phyloP scores from a whole-genome alignment of 2,797 vertebrate species.

The Rhinatrema bivittatum region DNA sequence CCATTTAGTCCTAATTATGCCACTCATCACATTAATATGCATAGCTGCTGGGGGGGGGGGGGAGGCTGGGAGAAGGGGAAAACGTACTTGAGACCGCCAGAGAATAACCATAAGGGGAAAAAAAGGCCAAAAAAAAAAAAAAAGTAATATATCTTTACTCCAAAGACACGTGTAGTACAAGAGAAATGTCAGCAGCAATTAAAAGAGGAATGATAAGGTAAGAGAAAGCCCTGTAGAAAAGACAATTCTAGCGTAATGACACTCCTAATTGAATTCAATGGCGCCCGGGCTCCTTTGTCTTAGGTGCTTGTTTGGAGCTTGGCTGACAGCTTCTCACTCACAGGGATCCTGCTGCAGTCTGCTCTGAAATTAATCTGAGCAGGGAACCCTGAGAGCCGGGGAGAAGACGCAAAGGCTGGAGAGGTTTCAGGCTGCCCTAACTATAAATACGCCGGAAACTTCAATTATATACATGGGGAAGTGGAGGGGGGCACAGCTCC shows the following conservation, averaged over 20 bases:
- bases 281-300: not conserved
- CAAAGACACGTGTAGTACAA: slow-evolving; percentile 13
- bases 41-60: no score
- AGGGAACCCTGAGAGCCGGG: no score
- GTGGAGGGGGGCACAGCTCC: not conserved
- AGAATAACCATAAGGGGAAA: no score
- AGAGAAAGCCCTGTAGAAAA: slow-evolving; percentile 13
- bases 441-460: not conserved
- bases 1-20: slow-evolving; percentile 11
- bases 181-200: slow-evolving; percentile 14
- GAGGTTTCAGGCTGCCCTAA: not conserved
- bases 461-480: not conserved
- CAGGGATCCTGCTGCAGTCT: not conserved
- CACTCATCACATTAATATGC: slow-evolving; percentile 22
- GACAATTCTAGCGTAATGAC: slow-evolving; percentile 1
- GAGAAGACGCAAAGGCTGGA: no score
- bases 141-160: slow-evolving; percentile 15
- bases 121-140: slow-evolving; percentile 15
- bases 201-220: slow-evolving; percentile 13
- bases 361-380: no score
- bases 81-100: no score
- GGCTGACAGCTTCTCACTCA: not conserved
- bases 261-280: slow-evolving; percentile 14
- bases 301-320: not conserved
- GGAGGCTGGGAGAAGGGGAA: no score